Evolutionary conservation across 53 echinoderm and acorn worm genomes (phyloP), one percentile per base, ranked within the genome.

Genomic region (Echinometra lucunter): DNA sequence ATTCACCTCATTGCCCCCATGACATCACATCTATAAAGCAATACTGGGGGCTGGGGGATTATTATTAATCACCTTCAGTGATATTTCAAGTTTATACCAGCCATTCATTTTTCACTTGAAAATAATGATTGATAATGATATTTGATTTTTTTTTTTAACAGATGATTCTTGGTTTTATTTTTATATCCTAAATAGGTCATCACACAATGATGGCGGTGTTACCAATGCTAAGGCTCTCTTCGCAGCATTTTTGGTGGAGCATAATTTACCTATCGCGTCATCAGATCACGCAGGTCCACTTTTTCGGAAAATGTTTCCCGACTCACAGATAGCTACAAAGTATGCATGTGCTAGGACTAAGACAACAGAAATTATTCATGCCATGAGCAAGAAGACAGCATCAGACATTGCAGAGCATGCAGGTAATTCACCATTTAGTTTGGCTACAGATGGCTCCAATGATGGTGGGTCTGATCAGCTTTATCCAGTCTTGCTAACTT

Each of bases 361-460:
- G 9, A 47, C 4, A 47, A 47, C 49, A 6, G 4, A 4, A 47
- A 47, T 47, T 6, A 47, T 47, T 47, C 4, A 9, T 47, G 74
- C 42, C 25, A 32, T 94, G 35, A 28, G 49, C 0, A 88, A 88
- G 12, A 25, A 34, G 27, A 94, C 88, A 34, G 56, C 66, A 45
- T 42, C 66, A 56, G 23, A 49, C 44, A 94, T 95, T 66, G 94
- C 94, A 9, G 94, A 93, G 44, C 89, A 49, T 47, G 89, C 72
- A 30, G 45, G 55, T 53, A 1, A 10, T 66, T 34, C 44, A 30
- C 93, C 93, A 87, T 93, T 93, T 35, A 95, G 95, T 53, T 44
- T 95, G 23, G 95, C 95, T 58, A 95, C 93, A 44, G 88, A 93
- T 89, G 95, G 95, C 16, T 57, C 70, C 55, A 94, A 89, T 63